Conservation (phyloP, 2,797 vertebrate genomes). For the Megaceryle alcyon region DNA sequence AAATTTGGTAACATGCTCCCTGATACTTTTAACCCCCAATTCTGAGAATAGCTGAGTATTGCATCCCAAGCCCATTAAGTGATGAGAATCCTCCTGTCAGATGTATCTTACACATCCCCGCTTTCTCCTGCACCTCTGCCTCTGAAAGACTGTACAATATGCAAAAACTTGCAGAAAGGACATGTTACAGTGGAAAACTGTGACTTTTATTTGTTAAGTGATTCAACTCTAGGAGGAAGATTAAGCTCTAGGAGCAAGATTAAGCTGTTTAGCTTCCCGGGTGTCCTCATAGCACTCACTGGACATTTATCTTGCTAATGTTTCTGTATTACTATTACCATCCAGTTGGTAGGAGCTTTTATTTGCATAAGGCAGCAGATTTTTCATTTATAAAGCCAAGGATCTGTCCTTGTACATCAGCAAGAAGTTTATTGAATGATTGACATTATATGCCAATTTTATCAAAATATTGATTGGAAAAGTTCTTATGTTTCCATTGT, state of each 20-base stretch:
- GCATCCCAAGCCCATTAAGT: not conserved
- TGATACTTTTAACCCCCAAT: not conserved
- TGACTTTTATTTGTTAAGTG: not conserved
- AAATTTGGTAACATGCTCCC: not conserved
- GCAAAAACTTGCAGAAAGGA: not conserved
- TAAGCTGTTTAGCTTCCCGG: not conserved
- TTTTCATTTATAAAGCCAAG: conserved; percentile 27
- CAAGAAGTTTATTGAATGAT: conserved; percentile 24
- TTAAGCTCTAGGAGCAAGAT: not conserved
- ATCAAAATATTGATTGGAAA: conserved; percentile 65
- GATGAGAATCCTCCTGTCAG: not conserved
- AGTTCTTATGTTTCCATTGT: conserved; percentile 13
- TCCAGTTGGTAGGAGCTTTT: not conserved
- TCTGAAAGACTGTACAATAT: not conserved
- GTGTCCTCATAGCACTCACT: not conserved
- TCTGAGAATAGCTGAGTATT: not conserved
- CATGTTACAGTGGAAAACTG: not conserved
- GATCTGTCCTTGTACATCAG: conserved; percentile 12
- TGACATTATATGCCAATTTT: conserved; percentile 41
- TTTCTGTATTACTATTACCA: not conserved
- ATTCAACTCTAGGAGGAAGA: not conserved
- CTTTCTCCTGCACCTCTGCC: not conserved
- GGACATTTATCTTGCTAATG: conserved; percentile 9
- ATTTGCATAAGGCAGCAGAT: not conserved
- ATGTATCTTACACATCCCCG: not conserved